Evolutionary conservation across 1,140 invertebrate genomes (phyloP).

Genomic region (Goniozus legneri): DNA sequence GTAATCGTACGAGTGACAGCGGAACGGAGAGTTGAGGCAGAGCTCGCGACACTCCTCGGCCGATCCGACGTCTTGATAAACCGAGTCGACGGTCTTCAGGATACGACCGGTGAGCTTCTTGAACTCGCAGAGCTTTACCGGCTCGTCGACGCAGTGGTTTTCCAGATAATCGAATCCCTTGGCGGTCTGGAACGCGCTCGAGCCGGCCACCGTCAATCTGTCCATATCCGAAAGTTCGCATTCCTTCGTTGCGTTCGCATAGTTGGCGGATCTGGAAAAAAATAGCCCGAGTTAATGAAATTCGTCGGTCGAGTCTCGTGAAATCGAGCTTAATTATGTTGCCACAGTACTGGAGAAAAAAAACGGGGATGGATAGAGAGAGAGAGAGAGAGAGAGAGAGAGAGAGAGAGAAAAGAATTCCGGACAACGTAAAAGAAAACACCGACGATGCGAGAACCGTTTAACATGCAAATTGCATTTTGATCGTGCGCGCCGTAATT

Average conservation of each 20-base stretch:
- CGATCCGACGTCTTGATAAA: constrained; percentile 84
- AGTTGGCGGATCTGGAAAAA: constrained; percentile 82
- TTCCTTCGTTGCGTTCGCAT: constrained; percentile 77
- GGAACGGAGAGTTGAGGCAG: constrained; percentile 81
- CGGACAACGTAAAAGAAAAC: too few relatives aligned
- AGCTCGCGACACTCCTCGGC: constrained; percentile 83
- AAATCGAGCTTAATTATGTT: too few relatives aligned
- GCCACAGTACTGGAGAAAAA: too few relatives aligned
- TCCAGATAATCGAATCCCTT: constrained; percentile 81
- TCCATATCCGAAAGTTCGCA: constrained; percentile 89
- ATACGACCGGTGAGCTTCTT: constrained; percentile 83
- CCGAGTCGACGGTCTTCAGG: constrained; percentile 89
- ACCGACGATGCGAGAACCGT: too few relatives aligned
- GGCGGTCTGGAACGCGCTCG: constrained; percentile 67
- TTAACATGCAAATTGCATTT: too few relatives aligned
- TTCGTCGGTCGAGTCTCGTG: constrained; percentile 1
- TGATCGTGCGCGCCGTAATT: too few relatives aligned
- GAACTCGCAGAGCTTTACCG: constrained; percentile 88
- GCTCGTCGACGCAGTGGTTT: constrained; percentile 86
- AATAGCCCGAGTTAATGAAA: constrained; percentile 11
- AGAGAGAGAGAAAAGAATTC: too few relatives aligned
- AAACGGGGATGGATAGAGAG: not conserved
- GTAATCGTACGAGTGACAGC: constrained; percentile 90
- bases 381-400: not conserved
- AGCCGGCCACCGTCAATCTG: constrained; percentile 77